A percentile compares a stretch with the other conserved stretches of the same genome.
phyloP scores from a whole-genome alignment of 2,113 vertebrate species.

The Pelusios castaneus region DNA sequence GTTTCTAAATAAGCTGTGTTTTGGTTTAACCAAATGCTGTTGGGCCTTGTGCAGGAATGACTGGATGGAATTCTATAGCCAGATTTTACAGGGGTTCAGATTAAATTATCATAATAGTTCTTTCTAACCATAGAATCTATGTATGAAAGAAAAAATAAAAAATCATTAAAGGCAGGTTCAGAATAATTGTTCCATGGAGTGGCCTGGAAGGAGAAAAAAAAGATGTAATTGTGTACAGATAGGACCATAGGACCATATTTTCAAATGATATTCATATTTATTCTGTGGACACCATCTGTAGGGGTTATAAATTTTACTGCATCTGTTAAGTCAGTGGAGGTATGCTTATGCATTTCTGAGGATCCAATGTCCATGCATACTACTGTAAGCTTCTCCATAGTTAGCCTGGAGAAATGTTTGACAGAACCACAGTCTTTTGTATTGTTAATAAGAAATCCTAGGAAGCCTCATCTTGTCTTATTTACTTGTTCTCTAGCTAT shows the following conservation, averaged over 20 bases:
- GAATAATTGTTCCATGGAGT: not conserved
- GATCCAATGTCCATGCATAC: too few relatives aligned
- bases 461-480: not conserved
- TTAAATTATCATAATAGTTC: not conserved
- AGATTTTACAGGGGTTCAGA: not conserved
- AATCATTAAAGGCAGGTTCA: not conserved
- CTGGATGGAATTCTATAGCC: not conserved
- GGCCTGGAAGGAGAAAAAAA: not conserved
- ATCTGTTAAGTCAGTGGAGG: too few relatives aligned
- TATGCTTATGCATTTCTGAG: too few relatives aligned
- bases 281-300: too few relatives aligned
- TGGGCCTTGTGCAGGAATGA: not conserved
- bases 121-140: not conserved
- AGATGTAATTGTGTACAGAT: not conserved
- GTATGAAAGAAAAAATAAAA: not conserved
- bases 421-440: too few relatives aligned
- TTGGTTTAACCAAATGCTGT: not conserved
- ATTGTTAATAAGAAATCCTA: not conserved
- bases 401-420: too few relatives aligned
- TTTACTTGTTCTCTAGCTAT: not conserved
- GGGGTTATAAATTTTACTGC: too few relatives aligned
- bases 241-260: not conserved
- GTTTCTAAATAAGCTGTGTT: not conserved
- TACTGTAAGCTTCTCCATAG: too few relatives aligned
- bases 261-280: too few relatives aligned